Evolutionary conservation across 2,113 vertebrate genomes (phyloP).

Genomic region (Tamias sibiricus): DNA sequence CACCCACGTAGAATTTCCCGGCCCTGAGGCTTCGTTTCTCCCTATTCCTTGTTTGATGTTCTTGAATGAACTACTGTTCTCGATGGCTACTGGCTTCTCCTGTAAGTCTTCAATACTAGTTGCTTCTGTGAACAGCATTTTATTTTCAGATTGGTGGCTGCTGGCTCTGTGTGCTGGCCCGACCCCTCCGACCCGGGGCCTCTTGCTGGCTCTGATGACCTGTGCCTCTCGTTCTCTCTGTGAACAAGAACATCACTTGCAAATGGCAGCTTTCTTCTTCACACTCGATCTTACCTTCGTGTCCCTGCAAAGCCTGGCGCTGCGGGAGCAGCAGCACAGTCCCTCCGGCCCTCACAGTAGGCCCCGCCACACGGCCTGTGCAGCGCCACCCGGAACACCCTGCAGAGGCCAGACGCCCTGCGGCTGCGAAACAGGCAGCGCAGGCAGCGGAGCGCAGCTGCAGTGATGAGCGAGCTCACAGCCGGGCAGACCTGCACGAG

Average conservation of each 20-base stretch:
- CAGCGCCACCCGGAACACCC: too few relatives aligned
- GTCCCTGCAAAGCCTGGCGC: fast-evolving
- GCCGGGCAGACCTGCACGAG: too few relatives aligned
- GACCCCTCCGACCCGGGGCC: too few relatives aligned
- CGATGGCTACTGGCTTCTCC: too few relatives aligned
- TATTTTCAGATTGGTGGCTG: not conserved
- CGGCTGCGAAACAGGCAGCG: not conserved
- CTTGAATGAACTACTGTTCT: too few relatives aligned
- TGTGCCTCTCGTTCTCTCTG: fast-evolving
- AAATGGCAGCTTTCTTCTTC: not conserved
- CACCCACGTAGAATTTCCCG: fast-evolving
- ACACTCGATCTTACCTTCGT: fast-evolving
- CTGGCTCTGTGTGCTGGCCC: too few relatives aligned
- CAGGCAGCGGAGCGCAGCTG: fast-evolving
- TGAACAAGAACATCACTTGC: too few relatives aligned
- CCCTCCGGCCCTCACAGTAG: not conserved
- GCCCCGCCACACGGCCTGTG: not conserved
- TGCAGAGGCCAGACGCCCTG: too few relatives aligned
- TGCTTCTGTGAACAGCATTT: not conserved
- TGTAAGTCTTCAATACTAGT: too few relatives aligned
- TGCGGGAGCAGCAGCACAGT: not conserved
- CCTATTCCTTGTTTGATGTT: fast-evolving
- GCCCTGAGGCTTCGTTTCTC: not conserved
- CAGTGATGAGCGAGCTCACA: not conserved
- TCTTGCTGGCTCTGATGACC: not conserved